Evolutionary conservation across 2,888 invertebrate species (phyloP), one percentile per base, ranked within the genome.

Genomic region (Arrhopalites spinosus): DNA sequence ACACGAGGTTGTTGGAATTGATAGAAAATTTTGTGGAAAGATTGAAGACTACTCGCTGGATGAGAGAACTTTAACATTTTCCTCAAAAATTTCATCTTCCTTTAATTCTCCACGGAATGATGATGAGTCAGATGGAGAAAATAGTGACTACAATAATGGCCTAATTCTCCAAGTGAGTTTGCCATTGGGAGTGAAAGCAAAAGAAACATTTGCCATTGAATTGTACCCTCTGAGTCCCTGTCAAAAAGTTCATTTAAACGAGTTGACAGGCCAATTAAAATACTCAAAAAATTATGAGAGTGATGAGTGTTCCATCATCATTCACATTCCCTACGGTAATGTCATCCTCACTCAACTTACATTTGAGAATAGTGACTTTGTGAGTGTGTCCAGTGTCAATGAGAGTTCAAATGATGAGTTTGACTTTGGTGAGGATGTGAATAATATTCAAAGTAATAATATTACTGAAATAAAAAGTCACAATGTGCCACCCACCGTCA

Each of bases 241-340:
- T 75, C 81, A 81, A 64, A 78, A 80, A 73, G 81, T 81, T 29
- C 61, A 74, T 23, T 67, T 82, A 13, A 79, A 76, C 20, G 79
- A 78, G 15, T 74, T 81, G 25, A 78, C 75, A 45, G 82, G 82
- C 11, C 73, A 77, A 67, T 30, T 81, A 56, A 79, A 78, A 77
- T 82, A 81, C 78, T 75, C 74, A 25, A 77, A 78, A 61, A 78
- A 78, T 61, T 56, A 69, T 25, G 73, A 72, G 7, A 53, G 43
- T 43, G 80, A 82, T 47, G 78, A 79, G 73, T 82, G 82, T 72
- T 81, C 81, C 47, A 79, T 82, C 77, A 78, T 79, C 73, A 81
- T 82, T 76, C 82, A 82, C 73, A 81, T 82, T 47, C 82, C 82
- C 1, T 82, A 80, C 43, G 82, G 82, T 20, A 80, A 82, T 71